A percentile compares a stretch with the other conserved stretches of the same genome.
phyloP scores from a whole-genome alignment of 2,888 invertebrate species.

The Dicranocentrus wangi region DNA sequence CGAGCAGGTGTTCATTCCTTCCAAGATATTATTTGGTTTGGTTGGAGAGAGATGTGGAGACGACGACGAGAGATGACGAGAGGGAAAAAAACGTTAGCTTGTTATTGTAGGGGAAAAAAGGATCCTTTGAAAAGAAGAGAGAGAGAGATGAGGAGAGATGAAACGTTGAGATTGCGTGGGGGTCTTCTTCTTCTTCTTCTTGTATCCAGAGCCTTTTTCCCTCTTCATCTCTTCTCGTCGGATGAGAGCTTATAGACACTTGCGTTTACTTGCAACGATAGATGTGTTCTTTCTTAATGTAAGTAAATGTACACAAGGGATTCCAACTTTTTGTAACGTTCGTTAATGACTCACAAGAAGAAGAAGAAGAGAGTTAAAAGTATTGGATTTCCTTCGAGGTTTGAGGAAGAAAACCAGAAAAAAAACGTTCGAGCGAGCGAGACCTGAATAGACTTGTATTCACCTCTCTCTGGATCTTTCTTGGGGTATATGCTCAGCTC shows the following conservation, averaged over 20 bases:
- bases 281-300: background rate
- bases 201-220: background rate
- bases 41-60: constrained; percentile 34
- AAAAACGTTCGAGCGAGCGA: constrained; percentile 44
- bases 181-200: constrained; percentile 46
- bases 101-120: constrained; percentile 39
- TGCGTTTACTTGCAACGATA: constrained; percentile 33
- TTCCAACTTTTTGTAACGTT: constrained; percentile 38
- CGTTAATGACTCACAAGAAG: constrained; percentile 50
- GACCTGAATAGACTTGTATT: constrained; percentile 21
- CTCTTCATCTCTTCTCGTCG: background rate
- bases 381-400: constrained; percentile 50
- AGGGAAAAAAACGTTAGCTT: constrained; percentile 46
- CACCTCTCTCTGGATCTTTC: constrained; percentile 19
- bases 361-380: constrained; percentile 53
- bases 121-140: constrained; percentile 57
- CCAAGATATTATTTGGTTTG: constrained; percentile 48
- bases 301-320: constrained; percentile 43
- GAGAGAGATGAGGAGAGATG: constrained; percentile 59
- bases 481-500: background rate
- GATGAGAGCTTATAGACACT: constrained; percentile 21
- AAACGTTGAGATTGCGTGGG: constrained; percentile 69
- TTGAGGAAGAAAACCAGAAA: too few species aligned
- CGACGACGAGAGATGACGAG: constrained; percentile 35
- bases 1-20: constrained; percentile 70